Conservation (phyloP, 2,888 invertebrate species). For the Isotomurus palustris region DNA sequence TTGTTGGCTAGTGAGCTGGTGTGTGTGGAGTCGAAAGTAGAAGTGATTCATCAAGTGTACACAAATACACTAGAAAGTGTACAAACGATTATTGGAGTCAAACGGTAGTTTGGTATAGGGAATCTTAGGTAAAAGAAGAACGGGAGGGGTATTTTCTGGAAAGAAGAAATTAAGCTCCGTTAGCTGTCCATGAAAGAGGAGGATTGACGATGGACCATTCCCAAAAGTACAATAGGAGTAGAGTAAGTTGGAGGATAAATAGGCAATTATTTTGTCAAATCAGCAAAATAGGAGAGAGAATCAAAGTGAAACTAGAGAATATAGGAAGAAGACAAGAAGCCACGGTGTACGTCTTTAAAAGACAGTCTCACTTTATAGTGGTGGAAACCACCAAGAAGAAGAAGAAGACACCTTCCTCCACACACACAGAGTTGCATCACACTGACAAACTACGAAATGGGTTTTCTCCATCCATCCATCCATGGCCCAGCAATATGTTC, state of each 20-base stretch:
- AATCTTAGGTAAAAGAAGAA: background rate
- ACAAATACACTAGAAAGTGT: background rate
- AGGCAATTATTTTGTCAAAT: constrained; percentile 47
- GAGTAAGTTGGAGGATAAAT: constrained; percentile 46
- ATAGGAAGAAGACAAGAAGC: constrained; percentile 7
- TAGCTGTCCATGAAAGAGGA: background rate
- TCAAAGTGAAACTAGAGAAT: too few species aligned
- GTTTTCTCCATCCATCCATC: constrained; percentile 35
- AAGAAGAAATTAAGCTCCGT: constrained; percentile 13
- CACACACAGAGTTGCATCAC: background rate
- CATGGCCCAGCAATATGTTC: constrained; percentile 45
- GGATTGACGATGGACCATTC: constrained; percentile 36
- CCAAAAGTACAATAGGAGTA: constrained; percentile 41
- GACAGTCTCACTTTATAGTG: background rate
- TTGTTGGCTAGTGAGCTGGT: too few species aligned
- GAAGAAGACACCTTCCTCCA: background rate
- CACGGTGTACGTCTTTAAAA: too few species aligned
- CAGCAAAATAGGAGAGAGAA: constrained; percentile 41
- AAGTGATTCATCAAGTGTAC: constrained; percentile 6
- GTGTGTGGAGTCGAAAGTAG: too few species aligned
- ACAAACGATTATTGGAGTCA: background rate
- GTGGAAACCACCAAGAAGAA: background rate
- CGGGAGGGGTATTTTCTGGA: background rate
- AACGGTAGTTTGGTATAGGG: background rate
- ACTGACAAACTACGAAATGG: too few species aligned